These are phyloP conservation scores for Pseudomyrmex concolor DNA, from an alignment of 1,140 invertebrate species.

Conservation along the genomic window DNA sequence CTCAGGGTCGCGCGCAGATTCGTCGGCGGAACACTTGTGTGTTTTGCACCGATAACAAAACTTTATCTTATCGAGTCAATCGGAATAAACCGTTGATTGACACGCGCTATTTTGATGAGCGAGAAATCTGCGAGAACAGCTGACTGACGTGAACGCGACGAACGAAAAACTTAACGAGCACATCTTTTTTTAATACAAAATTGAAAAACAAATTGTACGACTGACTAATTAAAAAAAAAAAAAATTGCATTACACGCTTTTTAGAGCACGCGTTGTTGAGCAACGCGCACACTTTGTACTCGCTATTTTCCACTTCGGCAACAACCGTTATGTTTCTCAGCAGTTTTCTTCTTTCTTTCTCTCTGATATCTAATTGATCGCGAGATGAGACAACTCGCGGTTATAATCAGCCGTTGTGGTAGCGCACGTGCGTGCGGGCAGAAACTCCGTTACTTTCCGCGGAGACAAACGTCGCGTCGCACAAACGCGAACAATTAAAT, in stretches of 20 bases:
- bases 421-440: not conserved
- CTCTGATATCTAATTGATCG: not conserved
- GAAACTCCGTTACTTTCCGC: conserved; percentile 22
- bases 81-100: not conserved
- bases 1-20: conserved; percentile 54
- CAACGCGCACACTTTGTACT: too few species aligned
- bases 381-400: conserved; percentile 10
- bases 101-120: not conserved
- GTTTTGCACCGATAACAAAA: not conserved
- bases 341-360: too few species aligned
- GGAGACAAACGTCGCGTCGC: conserved; percentile 22
- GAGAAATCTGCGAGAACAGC: not conserved
- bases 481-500: conserved; percentile 24
- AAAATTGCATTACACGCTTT: too few species aligned
- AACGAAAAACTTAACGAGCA: too few species aligned
- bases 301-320: too few species aligned
- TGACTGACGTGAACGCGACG: too few species aligned
- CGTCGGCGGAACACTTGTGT: conserved; percentile 10
- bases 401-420: not conserved
- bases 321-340: not conserved
- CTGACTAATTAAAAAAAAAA: too few species aligned
- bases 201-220: too few species aligned
- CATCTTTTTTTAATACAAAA: too few species aligned
- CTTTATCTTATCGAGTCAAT: conserved; percentile 66
- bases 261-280: too few species aligned